Conservation (phyloP, 2,888 invertebrate species). For the Elmis aenea region DNA sequence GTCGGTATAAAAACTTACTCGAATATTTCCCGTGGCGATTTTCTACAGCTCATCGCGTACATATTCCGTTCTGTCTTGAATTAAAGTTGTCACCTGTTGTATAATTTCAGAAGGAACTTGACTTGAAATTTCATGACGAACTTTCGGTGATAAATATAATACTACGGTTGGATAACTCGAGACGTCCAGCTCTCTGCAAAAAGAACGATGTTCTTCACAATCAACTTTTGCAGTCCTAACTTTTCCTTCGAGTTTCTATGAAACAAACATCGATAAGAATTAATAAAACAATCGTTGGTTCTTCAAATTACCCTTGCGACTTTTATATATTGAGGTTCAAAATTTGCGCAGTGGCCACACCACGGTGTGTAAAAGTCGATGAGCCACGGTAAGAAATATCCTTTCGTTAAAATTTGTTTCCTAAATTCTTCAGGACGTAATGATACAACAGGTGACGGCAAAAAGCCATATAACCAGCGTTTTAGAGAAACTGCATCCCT, state of each 20-base stretch:
- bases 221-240: slow-evolving; percentile 60
- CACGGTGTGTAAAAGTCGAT: slow-evolving; percentile 67
- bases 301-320: slow-evolving; percentile 58
- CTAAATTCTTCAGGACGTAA: slow-evolving; percentile 46
- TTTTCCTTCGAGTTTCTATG: slow-evolving; percentile 49
- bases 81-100: slow-evolving; percentile 19
- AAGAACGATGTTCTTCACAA: slow-evolving; percentile 53
- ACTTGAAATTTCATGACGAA: slow-evolving; percentile 32
- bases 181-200: slow-evolving; percentile 53
- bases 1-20: too few species aligned
- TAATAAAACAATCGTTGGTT: background rate
- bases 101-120: slow-evolving; percentile 26
- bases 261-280: slow-evolving; percentile 3
- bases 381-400: slow-evolving; percentile 48
- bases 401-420: slow-evolving; percentile 48
- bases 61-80: slow-evolving; percentile 9
- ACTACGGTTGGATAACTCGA: slow-evolving; percentile 57
- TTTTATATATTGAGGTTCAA: slow-evolving; percentile 63
- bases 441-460: slow-evolving; percentile 55
- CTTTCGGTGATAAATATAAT: slow-evolving; percentile 44
- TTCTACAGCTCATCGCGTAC: slow-evolving; percentile 32
- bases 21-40: too few species aligned
- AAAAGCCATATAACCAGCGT: slow-evolving; percentile 58
- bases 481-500: slow-evolving; percentile 58
- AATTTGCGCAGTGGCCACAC: slow-evolving; percentile 59